phyloP scores from a whole-genome alignment of 2,888 invertebrate genomes.

The Hydroisotoma schaefferi region DNA sequence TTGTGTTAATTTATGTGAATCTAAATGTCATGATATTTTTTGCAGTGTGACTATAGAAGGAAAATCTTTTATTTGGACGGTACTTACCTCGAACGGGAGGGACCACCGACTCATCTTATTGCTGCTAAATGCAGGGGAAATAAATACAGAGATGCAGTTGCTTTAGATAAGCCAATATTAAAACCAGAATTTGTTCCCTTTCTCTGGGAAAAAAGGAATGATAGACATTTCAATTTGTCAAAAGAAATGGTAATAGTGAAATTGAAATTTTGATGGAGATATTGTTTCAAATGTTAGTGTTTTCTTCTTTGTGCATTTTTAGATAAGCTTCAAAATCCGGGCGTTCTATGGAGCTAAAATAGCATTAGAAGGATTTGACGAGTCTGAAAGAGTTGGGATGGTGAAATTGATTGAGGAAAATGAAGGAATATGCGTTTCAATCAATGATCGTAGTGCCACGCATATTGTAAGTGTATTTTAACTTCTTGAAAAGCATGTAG shows the following conservation, averaged over 20 bases:
- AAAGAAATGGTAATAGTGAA: conserved; percentile 31
- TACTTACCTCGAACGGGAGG: conserved; percentile 41
- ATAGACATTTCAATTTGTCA: conserved; percentile 49
- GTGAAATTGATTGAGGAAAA: conserved; percentile 42
- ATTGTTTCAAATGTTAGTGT: not conserved
- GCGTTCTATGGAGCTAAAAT: conserved; percentile 45
- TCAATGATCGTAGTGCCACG: conserved; percentile 77
- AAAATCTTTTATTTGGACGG: conserved; percentile 47
- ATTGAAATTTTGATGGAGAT: not conserved
- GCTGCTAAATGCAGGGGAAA: conserved; percentile 84
- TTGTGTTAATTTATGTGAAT: not conserved
- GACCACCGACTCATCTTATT: conserved; percentile 77
- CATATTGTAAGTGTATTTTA: conserved; percentile 75
- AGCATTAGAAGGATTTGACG: conserved; percentile 43
- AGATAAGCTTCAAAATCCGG: conserved; percentile 37
- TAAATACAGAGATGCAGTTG: conserved; percentile 90
- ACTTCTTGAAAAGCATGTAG: too few relatives aligned
- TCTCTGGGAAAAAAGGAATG: conserved; percentile 77
- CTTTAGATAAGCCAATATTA: conserved; percentile 84
- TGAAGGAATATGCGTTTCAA: conserved; percentile 67
- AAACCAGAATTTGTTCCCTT: conserved; percentile 81
- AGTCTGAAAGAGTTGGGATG: conserved; percentile 38
- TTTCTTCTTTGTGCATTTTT: conserved; percentile 20
- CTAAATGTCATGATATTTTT: not conserved
- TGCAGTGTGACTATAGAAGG: conserved; percentile 41